Percentiles rank a stretch among this genome's conserved stretches.
These are phyloP conservation scores for Papilio machaon DNA, from an alignment of 1,140 invertebrate genomes.

Conservation along the genomic window DNA sequence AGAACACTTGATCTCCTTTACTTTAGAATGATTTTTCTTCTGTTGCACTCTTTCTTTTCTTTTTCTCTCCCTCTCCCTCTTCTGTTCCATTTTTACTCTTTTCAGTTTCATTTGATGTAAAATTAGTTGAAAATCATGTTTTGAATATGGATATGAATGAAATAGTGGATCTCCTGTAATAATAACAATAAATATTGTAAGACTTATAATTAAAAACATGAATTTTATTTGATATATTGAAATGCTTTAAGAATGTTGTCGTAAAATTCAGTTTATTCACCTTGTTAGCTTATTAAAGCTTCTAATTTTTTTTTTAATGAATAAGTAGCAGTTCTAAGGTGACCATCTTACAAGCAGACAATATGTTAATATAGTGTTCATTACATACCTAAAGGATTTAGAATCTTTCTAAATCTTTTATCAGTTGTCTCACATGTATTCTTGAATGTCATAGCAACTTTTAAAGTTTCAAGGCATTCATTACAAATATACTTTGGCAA, in stretches of 20 bases:
- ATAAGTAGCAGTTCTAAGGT: no score
- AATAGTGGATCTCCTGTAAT: slow-evolving; percentile 65
- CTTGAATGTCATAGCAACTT: slow-evolving; percentile 63
- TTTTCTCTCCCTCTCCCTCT: slow-evolving; percentile 56
- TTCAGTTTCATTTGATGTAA: slow-evolving; percentile 73
- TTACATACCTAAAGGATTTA: slow-evolving; percentile 69
- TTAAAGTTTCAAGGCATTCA: slow-evolving; percentile 64
- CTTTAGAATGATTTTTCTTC: slow-evolving; percentile 63
- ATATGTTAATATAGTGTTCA: background rate
- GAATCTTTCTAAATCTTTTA: slow-evolving; percentile 70
- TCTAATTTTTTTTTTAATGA: no score
- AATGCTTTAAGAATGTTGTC: background rate
- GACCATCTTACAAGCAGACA: no score
- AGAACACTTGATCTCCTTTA: slow-evolving; percentile 73
- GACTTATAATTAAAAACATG: slow-evolving; percentile 16
- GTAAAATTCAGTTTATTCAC: no score
- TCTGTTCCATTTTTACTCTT: slow-evolving; percentile 62
- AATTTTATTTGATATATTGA: background rate
- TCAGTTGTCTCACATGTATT: slow-evolving; percentile 68
- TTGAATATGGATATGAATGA: slow-evolving; percentile 76
- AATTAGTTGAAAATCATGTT: slow-evolving; percentile 77
- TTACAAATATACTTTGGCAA: slow-evolving; percentile 72
- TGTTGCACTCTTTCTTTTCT: slow-evolving; percentile 61
- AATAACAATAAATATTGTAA: slow-evolving; percentile 8
- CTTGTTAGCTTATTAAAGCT: no score